These are phyloP conservation scores for Drosophila flavopinicola DNA, from an alignment of 2,888 invertebrate genomes.

Conservation along the genomic window DNA sequence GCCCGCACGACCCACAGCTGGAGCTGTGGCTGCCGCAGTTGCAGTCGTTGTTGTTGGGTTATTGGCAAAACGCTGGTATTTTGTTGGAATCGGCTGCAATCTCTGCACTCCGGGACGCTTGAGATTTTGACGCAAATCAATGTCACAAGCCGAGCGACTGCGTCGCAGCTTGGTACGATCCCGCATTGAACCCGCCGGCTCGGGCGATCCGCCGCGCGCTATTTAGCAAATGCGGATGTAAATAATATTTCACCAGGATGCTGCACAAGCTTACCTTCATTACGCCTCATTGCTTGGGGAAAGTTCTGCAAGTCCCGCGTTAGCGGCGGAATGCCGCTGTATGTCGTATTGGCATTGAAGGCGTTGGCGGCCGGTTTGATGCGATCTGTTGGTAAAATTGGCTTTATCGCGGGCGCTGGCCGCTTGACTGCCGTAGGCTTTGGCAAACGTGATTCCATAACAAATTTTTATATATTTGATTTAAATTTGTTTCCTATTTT, in stretches of 20 bases:
- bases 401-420: conserved; percentile 68
- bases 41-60: conserved; percentile 3
- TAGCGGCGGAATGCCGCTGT: conserved; percentile 54
- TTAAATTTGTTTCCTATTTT: not conserved
- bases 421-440: conserved; percentile 81
- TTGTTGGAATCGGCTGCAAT: conserved; percentile 77
- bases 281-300: conserved; percentile 33
- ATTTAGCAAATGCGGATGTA: no score
- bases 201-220: conserved; percentile 81
- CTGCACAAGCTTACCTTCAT: conserved; percentile 62
- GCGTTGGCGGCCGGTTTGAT: conserved; percentile 65
- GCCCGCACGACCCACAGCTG: conserved; percentile 5
- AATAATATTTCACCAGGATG: no score
- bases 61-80: conserved; percentile 64
- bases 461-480: not conserved
- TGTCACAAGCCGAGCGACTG: conserved; percentile 81
- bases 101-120: conserved; percentile 79
- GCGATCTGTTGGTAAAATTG: conserved; percentile 81
- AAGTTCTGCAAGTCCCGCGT: conserved; percentile 59
- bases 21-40: conserved; percentile 8
- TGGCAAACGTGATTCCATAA: conserved; percentile 86
- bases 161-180: conserved; percentile 73
- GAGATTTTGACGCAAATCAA: conserved; percentile 55
- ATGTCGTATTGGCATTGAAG: conserved; percentile 35
- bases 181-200: conserved; percentile 38